Evolutionary conservation across 2,113 vertebrate species (phyloP), one percentile per base, ranked within the genome.

Genomic region (Bufo gargarizans): DNA sequence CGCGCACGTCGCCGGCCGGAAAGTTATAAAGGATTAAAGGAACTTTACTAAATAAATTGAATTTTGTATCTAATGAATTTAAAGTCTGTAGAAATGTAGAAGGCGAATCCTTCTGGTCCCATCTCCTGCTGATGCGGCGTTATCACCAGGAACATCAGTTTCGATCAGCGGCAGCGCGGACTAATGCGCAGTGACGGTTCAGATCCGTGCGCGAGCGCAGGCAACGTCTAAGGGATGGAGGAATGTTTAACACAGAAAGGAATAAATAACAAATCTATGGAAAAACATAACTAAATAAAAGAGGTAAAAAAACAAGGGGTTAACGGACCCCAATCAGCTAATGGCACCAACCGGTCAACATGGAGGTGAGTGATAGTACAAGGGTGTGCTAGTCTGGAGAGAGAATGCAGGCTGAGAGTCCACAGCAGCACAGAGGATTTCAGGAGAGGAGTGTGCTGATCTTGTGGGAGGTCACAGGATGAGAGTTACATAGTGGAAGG

Each of bases 151-250:
- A 93, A 94, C 90, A 92, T 95, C 91, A 92, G 89, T 92, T 92
- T 92, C 89, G 90, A 93, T 95, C 92, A 94, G 91, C 90, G 91
- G 90, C 93, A 91, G 91, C 91, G 91, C 92, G 92, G 92, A 93
- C 85, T 94, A 95, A 95, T 94, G 90, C 89, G 91, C 94, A 91
- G 89, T 93, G 94, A 94, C 90, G 90, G 91, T 92, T 94, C 90
- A 91, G 92, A 93, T 91, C 92, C 91, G 91, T 91, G 81, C 89
- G 91, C 69, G 91, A 86, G 90, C 90, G 92, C 93, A 92, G 92
- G 92, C 91, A 93, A 19, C 90, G 89, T 93, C 91, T 92, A 93
- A 92, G 92, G 91, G 89, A 92, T 89, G 91, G 91, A 90, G 71
- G 76, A 33, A 82, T 93, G 92, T 92, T 89, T 91, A 49, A 90